Conservation (phyloP, 2,888 invertebrate species). For the Malacosoma neustria region DNA sequence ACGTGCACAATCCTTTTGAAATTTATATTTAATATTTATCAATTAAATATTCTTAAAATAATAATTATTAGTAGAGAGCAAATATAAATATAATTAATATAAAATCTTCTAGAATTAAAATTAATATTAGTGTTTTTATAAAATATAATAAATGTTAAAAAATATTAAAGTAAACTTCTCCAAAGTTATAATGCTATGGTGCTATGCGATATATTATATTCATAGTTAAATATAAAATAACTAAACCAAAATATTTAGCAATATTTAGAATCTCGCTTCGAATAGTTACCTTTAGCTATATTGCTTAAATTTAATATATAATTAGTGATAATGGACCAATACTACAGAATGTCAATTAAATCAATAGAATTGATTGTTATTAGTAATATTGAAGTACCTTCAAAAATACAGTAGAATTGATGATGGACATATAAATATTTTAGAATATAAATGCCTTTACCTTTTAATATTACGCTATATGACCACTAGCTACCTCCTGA, state of each 20-base stretch:
- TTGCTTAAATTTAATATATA: constrained; percentile 8
- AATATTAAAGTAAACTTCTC: too few relatives aligned
- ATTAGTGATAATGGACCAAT: constrained; percentile 40
- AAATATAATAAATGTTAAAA: too few relatives aligned
- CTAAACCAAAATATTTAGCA: constrained; percentile 41
- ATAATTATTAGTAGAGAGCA: too few relatives aligned
- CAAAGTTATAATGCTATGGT: too few relatives aligned
- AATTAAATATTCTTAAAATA: too few relatives aligned
- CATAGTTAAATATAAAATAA: constrained; percentile 15
- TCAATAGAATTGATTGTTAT: constrained; percentile 22
- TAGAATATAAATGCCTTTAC: background rate
- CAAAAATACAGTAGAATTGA: background rate
- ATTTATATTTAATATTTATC: too few relatives aligned
- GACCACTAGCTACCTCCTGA: background rate
- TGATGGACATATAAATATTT: background rate
- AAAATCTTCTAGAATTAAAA: too few relatives aligned
- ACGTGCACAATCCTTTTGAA: too few relatives aligned
- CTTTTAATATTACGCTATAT: background rate
- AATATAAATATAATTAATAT: too few relatives aligned
- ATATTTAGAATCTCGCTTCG: constrained; percentile 25
- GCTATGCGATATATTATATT: too few relatives aligned
- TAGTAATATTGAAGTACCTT: background rate
- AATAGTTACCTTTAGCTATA: constrained; percentile 28
- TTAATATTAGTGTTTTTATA: too few relatives aligned
- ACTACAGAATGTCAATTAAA: constrained; percentile 58